These are phyloP conservation scores for Apaloderma vittatum DNA, from an alignment of 2,113 vertebrate genomes.

Conservation along the genomic window DNA sequence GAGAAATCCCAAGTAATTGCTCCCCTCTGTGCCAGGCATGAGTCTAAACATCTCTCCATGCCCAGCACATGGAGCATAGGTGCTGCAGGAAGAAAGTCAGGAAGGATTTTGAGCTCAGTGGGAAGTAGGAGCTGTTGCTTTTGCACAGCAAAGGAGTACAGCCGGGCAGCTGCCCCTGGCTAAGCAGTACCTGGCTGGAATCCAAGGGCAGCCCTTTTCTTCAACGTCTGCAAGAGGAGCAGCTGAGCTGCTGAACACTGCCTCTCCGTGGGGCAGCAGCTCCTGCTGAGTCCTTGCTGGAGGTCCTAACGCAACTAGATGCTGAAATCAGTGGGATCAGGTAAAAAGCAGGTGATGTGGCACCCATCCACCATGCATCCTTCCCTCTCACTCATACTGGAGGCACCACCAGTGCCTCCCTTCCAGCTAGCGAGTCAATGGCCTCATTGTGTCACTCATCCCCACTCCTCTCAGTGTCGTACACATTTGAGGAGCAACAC, in stretches of 20 bases:
- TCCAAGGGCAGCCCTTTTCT: background rate
- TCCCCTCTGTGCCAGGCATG: background rate
- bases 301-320: background rate
- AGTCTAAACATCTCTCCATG: background rate
- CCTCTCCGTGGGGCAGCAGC: background rate
- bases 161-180: rapidly evolving
- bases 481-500: background rate
- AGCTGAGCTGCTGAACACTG: background rate
- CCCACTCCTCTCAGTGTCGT: background rate
- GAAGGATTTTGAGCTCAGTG: background rate
- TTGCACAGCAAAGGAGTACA: background rate
- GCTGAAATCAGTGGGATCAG: background rate
- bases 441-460: background rate
- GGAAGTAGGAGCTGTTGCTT: background rate
- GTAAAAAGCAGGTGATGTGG: background rate
- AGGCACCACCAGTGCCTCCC: background rate
- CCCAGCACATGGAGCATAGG: background rate
- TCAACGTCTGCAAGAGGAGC: background rate
- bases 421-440: background rate
- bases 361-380: rapidly evolving
- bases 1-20: background rate
- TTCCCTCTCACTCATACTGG: background rate
- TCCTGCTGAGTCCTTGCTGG: background rate
- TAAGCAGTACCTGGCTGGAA: background rate
- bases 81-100: background rate